Conservation (phyloP, 2,888 invertebrate genomes). For the Heliconius sara region DNA sequence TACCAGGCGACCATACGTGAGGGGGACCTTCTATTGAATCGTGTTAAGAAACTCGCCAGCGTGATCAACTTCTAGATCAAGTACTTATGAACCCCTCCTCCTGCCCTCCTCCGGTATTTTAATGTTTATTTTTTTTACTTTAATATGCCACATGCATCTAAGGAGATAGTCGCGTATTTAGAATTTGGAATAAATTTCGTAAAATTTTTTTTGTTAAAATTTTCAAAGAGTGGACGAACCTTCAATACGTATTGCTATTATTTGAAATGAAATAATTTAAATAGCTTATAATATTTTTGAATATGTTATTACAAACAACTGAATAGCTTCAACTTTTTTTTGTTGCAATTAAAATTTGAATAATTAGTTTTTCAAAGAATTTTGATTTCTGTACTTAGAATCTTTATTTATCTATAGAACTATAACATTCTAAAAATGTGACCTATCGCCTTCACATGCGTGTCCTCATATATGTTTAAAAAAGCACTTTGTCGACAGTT, state of each 20-base stretch:
- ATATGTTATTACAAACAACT: not conserved
- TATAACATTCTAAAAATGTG: too few species aligned
- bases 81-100: constrained; percentile 36
- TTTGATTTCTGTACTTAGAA: too few species aligned
- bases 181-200: not conserved
- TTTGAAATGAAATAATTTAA: too few species aligned
- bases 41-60: constrained; percentile 98
- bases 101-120: constrained; percentile 35
- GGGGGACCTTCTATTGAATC: constrained; percentile 97
- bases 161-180: not conserved
- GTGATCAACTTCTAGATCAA: constrained; percentile 96
- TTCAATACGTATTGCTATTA: too few species aligned
- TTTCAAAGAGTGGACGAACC: too few species aligned
- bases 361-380: not conserved
- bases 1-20: constrained; percentile 99
- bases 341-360: not conserved
- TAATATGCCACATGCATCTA: not conserved
- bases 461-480: too few species aligned
- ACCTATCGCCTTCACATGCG: too few species aligned
- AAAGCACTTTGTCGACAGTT: not conserved
- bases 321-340: not conserved
- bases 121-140: not conserved
- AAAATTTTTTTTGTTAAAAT: too few species aligned
- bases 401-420: too few species aligned
- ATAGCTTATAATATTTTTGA: too few species aligned